Base-by-base conservation (phyloP, 2,888 invertebrate genomes). In the Gymnoscelis rufifasciata region DNA sequence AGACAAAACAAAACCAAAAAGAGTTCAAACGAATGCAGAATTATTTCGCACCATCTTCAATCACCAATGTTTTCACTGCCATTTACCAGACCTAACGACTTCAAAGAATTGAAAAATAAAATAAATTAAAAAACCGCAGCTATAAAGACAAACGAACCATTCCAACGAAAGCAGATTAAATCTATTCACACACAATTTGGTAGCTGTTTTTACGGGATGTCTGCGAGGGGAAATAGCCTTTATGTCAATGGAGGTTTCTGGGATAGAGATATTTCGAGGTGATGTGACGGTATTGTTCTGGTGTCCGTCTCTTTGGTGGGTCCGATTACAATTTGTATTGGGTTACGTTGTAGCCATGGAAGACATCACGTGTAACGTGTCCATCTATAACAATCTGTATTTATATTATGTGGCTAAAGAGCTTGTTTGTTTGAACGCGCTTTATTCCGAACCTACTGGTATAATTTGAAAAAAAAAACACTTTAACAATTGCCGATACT, bases 151-250 rank as follows among this genome's bases (percentile, higher is more conserved):
- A 64, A 68, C 62, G 66, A 62, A 67, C 64, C 66, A 65, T 67
- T 57, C 68, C 68, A 70, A 71, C 71, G 71, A 73, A 73, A 66
- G 62, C 71, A 74, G 77, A 78, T 78, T 74, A 78, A 79, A 74
- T 78, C 72, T 74, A 70, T 74, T 79, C 69, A 78, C 76, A 76
- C 76, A 59, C 79, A 78, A 81, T 81, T 79, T 77, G 71, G 65
- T 62, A 64, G 38, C 43, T 27, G 44, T 49, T 49, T 44, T 49
- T 49, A 49, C 28, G 13, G 44, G 37, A 30, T 10, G 37, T 38
- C 38, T 44, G 49, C 38, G 41, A 44, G 38, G 41, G 27, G 41
- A 44, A 41, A 44, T 49, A 67, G 59, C 59, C 60, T 67, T 62
- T 49, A 28, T 44, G 12, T 26, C 37, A 27, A 23, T 8, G 24